Conservation (phyloP, 2,888 invertebrate species). For the Lucinisca nassula region DNA sequence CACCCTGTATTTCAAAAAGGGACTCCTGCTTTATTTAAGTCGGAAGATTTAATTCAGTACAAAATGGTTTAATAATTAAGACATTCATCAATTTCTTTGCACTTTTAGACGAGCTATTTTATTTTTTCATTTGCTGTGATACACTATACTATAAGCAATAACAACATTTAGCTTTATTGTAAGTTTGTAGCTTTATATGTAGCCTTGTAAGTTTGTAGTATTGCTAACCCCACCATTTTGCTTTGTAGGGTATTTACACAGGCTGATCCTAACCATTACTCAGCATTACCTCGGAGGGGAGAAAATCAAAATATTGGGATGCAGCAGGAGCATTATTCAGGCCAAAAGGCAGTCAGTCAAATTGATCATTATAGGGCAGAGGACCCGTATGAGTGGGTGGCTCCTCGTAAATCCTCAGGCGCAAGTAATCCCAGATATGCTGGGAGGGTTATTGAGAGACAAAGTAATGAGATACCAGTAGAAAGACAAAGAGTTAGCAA, state of each 20-base stretch:
- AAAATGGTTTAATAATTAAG: too few species aligned
- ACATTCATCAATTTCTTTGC: too few species aligned
- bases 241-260: constrained; percentile 7
- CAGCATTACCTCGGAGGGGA: constrained; percentile 52
- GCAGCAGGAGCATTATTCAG: constrained; percentile 39
- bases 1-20: too few species aligned
- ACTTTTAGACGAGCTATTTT: too few species aligned
- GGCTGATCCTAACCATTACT: constrained; percentile 50
- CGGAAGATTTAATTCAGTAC: too few species aligned
- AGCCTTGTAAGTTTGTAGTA: neutral
- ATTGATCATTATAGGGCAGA: constrained; percentile 66
- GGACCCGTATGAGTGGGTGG: constrained; percentile 82
- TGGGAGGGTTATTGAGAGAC: constrained; percentile 20
- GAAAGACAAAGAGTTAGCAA: constrained; percentile 45
- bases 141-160: too few species aligned
- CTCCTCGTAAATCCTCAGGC: constrained; percentile 58
- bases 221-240: neutral
- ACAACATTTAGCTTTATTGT: neutral
- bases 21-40: too few species aligned
- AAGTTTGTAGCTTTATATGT: neutral
- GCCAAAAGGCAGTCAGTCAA: constrained; percentile 34
- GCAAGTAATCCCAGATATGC: neutral
- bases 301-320: constrained; percentile 37
- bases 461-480: constrained; percentile 17
- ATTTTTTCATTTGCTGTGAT: too few species aligned